Evolutionary conservation across 2,888 invertebrate genomes (phyloP), one percentile per base, ranked within the genome.

Genomic region (Agriopis aurantiaria): DNA sequence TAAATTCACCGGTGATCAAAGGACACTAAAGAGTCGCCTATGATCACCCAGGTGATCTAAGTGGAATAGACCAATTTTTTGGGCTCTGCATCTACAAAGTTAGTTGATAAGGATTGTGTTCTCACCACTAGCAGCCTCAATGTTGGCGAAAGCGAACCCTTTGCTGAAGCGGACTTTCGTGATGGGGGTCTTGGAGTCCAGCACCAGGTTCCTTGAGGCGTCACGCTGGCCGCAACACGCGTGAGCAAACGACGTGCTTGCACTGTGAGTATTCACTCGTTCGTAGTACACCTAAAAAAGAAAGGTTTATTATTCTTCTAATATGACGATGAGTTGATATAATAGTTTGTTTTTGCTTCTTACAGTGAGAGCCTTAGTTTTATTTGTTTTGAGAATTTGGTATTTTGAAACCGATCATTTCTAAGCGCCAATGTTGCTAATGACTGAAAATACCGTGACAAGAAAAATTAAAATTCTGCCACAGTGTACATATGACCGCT

Each of bases 111-210:
- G 43, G 43, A 43, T 43, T 43, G 9, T 43, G 9, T 9, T 48
- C 88, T 87, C 80, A 94, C 95, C 95, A 77, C 95, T 95, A 48
- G 97, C 97, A 7, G 97, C 96, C 75, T 97, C 96, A 75, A 96
- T 95, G 83, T 97, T 97, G 43, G 97, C 96, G 83, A 98, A 98
- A 0, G 97, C 97, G 81, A 97, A 97, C 0, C 94, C 97, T 83
- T 97, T 97, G 82, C 96, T 96, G 85, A 97, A 96, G 58, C 96
- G 95, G 68, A 97, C 97, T 89, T 97, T 97, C 11, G 97, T 97
- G 81, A 97, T 96, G 40, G 97, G 96, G 60, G 96, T 96, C 77
- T 95, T 95, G 41, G 96, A 95, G 82, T 96, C 96, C 63, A 96
- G 89, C 52, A 95, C 93, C n/a, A 97, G 91, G 69, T 96, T 96